Percentiles rank a stretch among this genome's conserved stretches.
These are phyloP conservation scores for Pterophyllum scalare DNA, from an alignment of 2,113 vertebrate species.

Conservation along the genomic window DNA sequence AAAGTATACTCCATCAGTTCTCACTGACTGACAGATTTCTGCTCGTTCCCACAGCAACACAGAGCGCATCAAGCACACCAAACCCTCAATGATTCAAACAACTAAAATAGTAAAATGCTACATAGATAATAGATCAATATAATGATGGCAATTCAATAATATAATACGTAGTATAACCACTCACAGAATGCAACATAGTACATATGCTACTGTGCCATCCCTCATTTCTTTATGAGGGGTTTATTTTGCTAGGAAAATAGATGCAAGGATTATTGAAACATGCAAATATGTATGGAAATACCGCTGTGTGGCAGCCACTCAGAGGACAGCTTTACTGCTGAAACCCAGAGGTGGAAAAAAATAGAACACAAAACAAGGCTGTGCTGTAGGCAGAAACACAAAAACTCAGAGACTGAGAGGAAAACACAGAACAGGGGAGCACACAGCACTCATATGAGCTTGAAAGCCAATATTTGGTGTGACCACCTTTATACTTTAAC, in stretches of 20 bases:
- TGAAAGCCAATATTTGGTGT: too few species aligned
- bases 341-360: too few species aligned
- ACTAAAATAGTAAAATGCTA: background rate
- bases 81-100: background rate
- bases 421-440: too few species aligned
- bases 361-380: too few species aligned
- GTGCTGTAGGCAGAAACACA: too few species aligned
- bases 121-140: background rate
- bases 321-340: too few species aligned
- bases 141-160: background rate
- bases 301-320: too few species aligned
- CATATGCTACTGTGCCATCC: background rate
- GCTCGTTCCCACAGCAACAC: background rate
- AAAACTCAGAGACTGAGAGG: too few species aligned
- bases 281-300: too few species aligned
- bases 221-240: background rate
- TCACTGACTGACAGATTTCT: background rate
- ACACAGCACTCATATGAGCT: too few species aligned
- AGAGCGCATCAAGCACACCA: background rate
- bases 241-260: background rate
- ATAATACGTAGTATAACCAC: background rate
- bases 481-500: too few species aligned
- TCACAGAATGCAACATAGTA: background rate
- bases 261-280: background rate
- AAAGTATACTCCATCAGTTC: background rate